Percentiles rank a stretch among this genome's conserved stretches.
phyloP scores from a whole-genome alignment of 1,140 invertebrate genomes.

The Drosophila busckii region DNA sequence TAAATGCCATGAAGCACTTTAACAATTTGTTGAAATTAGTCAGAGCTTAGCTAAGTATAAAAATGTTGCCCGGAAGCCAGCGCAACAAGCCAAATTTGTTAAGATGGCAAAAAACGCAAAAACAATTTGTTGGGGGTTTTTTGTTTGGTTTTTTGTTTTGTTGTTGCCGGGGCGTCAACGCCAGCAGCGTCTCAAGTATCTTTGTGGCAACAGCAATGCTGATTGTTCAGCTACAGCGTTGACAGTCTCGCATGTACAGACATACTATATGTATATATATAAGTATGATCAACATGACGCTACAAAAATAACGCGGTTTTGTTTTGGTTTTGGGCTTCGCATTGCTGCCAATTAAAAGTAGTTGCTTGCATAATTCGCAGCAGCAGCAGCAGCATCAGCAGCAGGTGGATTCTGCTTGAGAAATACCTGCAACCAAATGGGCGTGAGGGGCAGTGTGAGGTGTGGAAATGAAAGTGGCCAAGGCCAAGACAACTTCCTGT shows the following conservation, averaged over 20 bases:
- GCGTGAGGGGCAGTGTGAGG: background rate
- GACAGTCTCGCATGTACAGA: too few relatives aligned
- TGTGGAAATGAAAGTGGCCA: slow-evolving; percentile 5
- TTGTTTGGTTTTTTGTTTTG: background rate
- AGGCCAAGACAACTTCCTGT: slow-evolving; percentile 49
- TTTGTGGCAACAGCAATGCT: too few relatives aligned
- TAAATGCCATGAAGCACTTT: too few relatives aligned
- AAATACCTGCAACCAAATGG: slow-evolving; percentile 5
- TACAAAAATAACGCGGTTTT: slow-evolving; percentile 47
- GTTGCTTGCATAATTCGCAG: slow-evolving; percentile 56
- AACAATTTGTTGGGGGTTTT: too few relatives aligned
- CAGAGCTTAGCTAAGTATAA: slow-evolving; percentile 2
- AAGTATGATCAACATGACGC: slow-evolving; percentile 38
- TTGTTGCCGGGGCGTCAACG: background rate
- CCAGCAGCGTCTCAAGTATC: too few relatives aligned
- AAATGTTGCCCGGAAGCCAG: slow-evolving; percentile 5
- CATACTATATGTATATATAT: too few relatives aligned
- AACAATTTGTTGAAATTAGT: background rate
- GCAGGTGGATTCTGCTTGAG: slow-evolving; percentile 12
- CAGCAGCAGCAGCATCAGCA: background rate
- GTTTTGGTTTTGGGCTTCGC: slow-evolving; percentile 61
- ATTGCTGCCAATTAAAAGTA: slow-evolving; percentile 52
- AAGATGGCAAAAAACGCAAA: slow-evolving; percentile 2
- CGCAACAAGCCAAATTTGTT: slow-evolving; percentile 4
- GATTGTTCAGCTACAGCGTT: slow-evolving; percentile 1